Evolutionary conservation across 2,113 vertebrate genomes (phyloP).

Genomic region (Furnarius figulus): DNA sequence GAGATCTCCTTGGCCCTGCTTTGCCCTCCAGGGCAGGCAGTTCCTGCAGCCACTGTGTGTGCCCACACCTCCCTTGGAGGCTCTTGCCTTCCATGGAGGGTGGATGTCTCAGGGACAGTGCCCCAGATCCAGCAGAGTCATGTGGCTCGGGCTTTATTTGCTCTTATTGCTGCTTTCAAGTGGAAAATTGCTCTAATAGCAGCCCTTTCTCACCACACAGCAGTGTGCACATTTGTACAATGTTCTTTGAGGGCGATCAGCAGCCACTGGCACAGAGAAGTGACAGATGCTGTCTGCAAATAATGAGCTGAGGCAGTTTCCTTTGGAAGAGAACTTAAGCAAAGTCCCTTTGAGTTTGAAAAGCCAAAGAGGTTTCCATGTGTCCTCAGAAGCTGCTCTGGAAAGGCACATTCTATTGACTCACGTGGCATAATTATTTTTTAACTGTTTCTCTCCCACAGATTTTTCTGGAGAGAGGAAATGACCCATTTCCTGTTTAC

Average conservation of each 20-base stretch:
- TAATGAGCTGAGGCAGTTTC: conserved; percentile 59
- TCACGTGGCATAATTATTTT: neutral
- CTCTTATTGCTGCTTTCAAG: conserved; percentile 72
- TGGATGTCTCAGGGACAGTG: neutral
- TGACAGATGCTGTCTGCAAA: conserved; percentile 72
- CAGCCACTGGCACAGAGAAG: conserved; percentile 44
- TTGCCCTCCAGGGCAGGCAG: neutral
- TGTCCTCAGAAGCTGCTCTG: neutral
- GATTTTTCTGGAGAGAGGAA: neutral
- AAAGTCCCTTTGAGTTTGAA: conserved; percentile 51
- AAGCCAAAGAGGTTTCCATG: conserved; percentile 16
- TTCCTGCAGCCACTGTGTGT: neutral
- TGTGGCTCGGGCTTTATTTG: conserved; percentile 55
- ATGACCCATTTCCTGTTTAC: neutral
- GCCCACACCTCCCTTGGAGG: neutral
- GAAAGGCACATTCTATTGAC: neutral
- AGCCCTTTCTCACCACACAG: conserved; percentile 54
- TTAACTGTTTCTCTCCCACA: neutral
- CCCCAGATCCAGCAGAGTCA: conserved; percentile 43
- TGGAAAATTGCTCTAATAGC: conserved; percentile 71
- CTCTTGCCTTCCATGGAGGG: neutral
- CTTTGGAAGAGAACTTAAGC: conserved; percentile 52
- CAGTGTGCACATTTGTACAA: conserved; percentile 47
- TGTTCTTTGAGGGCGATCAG: conserved; percentile 54
- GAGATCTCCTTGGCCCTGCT: too few species aligned